A percentile compares a stretch with the other conserved stretches of the same genome.
Conservation (phyloP, 2,797 vertebrate species). For the Pogoniulus pusillus region DNA sequence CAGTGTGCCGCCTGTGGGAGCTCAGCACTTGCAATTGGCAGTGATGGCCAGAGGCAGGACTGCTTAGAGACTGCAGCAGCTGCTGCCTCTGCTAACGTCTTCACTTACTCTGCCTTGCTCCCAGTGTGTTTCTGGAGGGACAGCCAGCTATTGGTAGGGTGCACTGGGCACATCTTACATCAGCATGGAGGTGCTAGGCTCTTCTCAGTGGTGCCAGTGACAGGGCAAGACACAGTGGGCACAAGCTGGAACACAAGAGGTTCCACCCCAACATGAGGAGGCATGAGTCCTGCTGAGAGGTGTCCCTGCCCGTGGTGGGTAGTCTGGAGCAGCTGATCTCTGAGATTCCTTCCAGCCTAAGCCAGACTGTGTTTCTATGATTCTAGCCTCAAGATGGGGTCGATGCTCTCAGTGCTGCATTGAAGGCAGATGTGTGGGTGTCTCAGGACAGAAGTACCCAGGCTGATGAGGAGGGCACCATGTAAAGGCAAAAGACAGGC, state of each 20-base stretch:
- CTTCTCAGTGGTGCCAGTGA: neutral
- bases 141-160: neutral
- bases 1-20: conserved; percentile 30
- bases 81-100: neutral
- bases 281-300: no score
- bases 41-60: neutral
- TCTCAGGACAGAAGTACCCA: neutral
- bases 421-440: neutral
- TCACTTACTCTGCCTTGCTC: neutral
- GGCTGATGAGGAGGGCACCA: neutral
- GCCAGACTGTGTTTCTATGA: no score
- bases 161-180: neutral
- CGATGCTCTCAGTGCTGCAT: neutral
- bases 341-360: no score
- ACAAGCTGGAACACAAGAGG: no score
- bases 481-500: neutral
- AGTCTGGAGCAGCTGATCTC: no score
- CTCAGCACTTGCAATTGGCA: conserved; percentile 42
- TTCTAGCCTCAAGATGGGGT: neutral
- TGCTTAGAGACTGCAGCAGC: conserved; percentile 6
- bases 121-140: neutral
- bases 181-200: neutral
- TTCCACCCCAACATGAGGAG: no score
- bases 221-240: no score
- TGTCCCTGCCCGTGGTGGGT: no score